Percentiles rank a stretch among this genome's conserved stretches.
Conservation (phyloP, 2,797 vertebrate genomes). For the Muraenolepis orangiensis region DNA sequence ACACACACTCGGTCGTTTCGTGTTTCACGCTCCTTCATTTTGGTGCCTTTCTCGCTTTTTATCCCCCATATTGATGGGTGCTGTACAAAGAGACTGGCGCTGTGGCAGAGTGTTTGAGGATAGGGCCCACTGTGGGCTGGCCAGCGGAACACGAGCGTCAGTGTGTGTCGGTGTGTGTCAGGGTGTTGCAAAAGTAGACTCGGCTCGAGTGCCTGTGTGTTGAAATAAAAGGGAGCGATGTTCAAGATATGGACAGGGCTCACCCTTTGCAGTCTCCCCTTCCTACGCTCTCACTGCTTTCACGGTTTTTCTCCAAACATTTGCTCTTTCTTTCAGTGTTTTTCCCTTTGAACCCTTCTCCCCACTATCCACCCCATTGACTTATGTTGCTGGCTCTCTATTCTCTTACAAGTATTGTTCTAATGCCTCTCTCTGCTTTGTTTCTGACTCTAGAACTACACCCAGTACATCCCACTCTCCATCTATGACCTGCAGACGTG, state of each 20-base stretch:
- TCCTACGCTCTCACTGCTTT: not conserved
- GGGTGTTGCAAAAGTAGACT: not conserved
- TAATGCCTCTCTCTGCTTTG: not conserved
- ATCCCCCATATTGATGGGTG: constrained; percentile 14
- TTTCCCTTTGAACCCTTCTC: not conserved
- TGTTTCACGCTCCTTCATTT: constrained; percentile 2
- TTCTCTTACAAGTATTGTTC: not conserved
- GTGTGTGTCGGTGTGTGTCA: not conserved
- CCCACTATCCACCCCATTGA: not conserved
- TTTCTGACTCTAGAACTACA: constrained; percentile 84
- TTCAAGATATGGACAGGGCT: not conserved
- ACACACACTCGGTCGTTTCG: too few species aligned
- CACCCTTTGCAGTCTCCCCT: not conserved
- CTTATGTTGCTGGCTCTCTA: not conserved
- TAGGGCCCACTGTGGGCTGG: not conserved
- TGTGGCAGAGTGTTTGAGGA: constrained; percentile 16
- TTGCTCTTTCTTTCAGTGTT: not conserved
- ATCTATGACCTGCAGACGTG: constrained; percentile 98
- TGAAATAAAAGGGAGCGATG: not conserved
- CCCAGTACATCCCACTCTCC: constrained; percentile 97
- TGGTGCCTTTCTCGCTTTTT: constrained; percentile 9
- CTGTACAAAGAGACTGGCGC: constrained; percentile 28
- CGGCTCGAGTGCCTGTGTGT: not conserved
- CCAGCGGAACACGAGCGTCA: not conserved
- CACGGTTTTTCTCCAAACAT: constrained; percentile 1